Evolutionary conservation across 2,797 vertebrate genomes (phyloP).

Genomic region (Erethizon dorsatum): DNA sequence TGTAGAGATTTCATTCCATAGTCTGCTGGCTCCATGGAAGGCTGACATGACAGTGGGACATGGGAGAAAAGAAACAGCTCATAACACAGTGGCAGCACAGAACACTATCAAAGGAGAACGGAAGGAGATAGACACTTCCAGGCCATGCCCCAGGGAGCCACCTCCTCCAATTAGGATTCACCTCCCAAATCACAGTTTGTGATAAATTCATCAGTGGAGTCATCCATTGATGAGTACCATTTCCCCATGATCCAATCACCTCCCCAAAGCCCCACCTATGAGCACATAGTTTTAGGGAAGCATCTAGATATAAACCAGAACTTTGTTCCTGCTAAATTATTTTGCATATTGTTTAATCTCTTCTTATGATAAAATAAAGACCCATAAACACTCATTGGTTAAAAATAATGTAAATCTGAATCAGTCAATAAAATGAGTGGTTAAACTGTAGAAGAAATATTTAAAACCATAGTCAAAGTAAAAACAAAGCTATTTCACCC

Average conservation of each 20-base stretch:
- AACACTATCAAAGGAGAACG: not conserved
- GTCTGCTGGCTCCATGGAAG: not conserved
- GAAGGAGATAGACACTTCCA: not conserved
- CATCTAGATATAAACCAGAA: not conserved
- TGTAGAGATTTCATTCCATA: not conserved
- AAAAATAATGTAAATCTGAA: not conserved
- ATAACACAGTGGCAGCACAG: not conserved
- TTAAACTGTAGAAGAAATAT: not conserved
- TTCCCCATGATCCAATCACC: not conserved
- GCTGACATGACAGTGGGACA: not conserved
- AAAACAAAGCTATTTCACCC: not conserved
- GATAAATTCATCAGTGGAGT: not conserved
- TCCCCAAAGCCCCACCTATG: not conserved
- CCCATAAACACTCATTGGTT: not conserved
- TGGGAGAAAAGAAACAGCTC: not conserved
- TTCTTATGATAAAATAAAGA: not conserved
- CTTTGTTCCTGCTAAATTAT: not conserved
- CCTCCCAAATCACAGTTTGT: not conserved
- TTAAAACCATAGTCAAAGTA: not conserved
- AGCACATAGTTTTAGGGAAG: not conserved
- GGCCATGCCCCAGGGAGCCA: not conserved
- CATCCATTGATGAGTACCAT: not conserved
- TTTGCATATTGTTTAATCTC: not conserved
- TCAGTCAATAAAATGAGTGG: not conserved
- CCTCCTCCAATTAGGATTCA: not conserved